These are phyloP conservation scores for Cepaea nemoralis DNA, from an alignment of 1,140 invertebrate species.

Conservation along the genomic window DNA sequence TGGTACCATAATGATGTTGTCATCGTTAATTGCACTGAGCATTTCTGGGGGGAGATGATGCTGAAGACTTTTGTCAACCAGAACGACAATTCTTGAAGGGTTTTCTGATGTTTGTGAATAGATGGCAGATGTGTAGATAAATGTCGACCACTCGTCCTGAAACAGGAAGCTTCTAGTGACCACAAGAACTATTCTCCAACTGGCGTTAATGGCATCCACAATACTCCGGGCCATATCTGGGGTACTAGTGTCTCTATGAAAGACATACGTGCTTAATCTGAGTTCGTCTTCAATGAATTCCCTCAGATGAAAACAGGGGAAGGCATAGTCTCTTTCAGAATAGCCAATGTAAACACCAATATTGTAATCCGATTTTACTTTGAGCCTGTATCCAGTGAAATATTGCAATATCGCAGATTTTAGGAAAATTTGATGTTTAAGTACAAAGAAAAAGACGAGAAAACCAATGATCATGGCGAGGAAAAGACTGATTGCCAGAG, in stretches of 20 bases:
- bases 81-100: not conserved
- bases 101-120: not conserved
- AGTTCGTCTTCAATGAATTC: not conserved
- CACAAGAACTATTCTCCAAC: conserved; percentile 1
- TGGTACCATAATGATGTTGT: not conserved
- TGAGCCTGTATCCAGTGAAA: not conserved
- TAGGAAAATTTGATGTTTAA: not conserved
- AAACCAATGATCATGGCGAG: not conserved
- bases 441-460: not conserved
- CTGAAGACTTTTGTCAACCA: not conserved
- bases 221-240: not conserved
- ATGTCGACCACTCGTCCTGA: not conserved
- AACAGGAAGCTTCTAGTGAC: not conserved
- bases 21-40: not conserved
- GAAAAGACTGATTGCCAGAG: not conserved
- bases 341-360: conserved; percentile 7
- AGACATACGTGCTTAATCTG: not conserved
- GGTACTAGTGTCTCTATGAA: not conserved
- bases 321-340: not conserved
- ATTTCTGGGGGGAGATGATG: conserved; percentile 2
- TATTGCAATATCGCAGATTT: not conserved
- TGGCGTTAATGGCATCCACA: not conserved
- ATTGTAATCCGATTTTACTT: not conserved
- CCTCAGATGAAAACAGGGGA: not conserved
- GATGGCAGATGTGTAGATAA: not conserved